These are phyloP conservation scores for Camponotus pennsylvanicus DNA, from an alignment of 1,140 invertebrate species.

Conservation along the genomic window DNA sequence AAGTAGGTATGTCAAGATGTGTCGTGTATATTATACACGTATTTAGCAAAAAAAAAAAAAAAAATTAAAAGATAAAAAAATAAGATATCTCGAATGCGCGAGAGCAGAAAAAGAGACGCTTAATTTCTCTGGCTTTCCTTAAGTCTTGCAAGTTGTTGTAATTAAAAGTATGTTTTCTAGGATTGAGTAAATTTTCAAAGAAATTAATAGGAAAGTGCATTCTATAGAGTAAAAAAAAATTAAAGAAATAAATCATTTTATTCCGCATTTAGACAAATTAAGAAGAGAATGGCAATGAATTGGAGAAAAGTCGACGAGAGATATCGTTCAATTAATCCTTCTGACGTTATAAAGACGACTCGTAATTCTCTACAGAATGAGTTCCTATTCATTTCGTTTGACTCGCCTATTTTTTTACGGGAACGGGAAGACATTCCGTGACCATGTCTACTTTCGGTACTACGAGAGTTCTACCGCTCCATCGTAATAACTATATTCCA, in stretches of 20 bases:
- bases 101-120: background rate
- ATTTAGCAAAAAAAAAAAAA: conserved; percentile 19
- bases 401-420: conserved; percentile 30
- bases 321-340: conserved; percentile 1
- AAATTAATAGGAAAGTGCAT: background rate
- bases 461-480: conserved; percentile 2
- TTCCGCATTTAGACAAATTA: background rate
- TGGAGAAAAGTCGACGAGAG: too few relatives aligned
- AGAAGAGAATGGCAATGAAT: background rate
- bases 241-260: too few relatives aligned
- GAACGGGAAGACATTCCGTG: conserved; percentile 22
- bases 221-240: too few relatives aligned
- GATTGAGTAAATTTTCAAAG: background rate
- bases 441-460: conserved; percentile 20
- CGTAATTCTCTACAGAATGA: conserved; percentile 1
- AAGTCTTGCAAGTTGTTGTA: conserved; percentile 6
- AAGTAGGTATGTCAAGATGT: background rate
- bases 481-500: conserved; percentile 33
- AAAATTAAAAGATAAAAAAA: background rate
- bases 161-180: background rate
- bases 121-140: background rate
- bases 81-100: conserved; percentile 18
- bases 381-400: conserved; percentile 7
- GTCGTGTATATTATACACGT: conserved; percentile 2
- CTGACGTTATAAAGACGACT: background rate